Conservation (phyloP, 1,140 invertebrate species). For the Macrobrachium nipponense region DNA sequence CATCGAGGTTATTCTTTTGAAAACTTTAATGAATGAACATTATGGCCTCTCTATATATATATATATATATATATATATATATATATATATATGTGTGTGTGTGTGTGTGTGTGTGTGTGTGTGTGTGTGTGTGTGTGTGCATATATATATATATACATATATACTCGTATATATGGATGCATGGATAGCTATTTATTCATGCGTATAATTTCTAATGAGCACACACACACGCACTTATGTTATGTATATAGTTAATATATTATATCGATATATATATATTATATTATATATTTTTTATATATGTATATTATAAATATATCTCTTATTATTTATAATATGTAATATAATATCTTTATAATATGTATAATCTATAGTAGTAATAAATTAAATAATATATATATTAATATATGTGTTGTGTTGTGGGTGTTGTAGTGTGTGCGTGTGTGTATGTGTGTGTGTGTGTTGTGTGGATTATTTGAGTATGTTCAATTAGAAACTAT, state of each 20-base stretch:
- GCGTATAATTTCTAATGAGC: no score
- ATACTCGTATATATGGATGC: not conserved
- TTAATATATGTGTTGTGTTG: not conserved
- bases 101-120: not conserved
- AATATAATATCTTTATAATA: no score
- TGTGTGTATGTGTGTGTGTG: not conserved
- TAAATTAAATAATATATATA: no score
- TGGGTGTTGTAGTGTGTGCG: no score
- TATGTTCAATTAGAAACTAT: not conserved
- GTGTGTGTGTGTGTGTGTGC: not conserved
- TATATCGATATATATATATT: not conserved
- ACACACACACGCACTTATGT: no score
- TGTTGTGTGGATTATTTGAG: not conserved
- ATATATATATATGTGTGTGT: slow-evolving; percentile 5
- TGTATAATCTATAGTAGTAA: no score
- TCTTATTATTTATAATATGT: no score
- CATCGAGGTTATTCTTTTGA: not conserved
- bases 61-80: not conserved
- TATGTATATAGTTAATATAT: no score
- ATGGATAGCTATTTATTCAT: not conserved
- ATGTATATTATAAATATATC: slow-evolving; percentile 5
- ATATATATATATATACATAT: slow-evolving; percentile 17
- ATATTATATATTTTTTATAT: not conserved
- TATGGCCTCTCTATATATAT: no score
- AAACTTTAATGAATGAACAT: no score